Conservation (phyloP, 2,888 invertebrate species). For the Diaphora mendica region DNA sequence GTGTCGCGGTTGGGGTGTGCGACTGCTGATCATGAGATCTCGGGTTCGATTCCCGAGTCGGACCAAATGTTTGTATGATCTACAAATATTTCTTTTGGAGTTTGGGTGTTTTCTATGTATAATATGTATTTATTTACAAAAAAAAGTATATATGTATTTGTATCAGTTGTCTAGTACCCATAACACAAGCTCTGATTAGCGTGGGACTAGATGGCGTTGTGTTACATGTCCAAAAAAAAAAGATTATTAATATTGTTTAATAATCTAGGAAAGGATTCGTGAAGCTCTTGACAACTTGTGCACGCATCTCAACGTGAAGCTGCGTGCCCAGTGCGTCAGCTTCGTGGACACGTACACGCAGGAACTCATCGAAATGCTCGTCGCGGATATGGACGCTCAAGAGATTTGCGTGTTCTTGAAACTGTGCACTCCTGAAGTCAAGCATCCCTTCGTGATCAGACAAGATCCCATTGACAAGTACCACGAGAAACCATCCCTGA, state of each 20-base stretch:
- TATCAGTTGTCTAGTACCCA: no score
- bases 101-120: no score
- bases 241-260: background rate
- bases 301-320: conserved; percentile 87
- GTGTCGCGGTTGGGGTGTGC: no score
- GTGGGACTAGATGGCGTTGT: no score
- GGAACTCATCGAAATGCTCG: conserved; percentile 91
- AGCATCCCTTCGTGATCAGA: conserved; percentile 67
- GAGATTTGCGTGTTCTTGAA: conserved; percentile 93
- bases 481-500: conserved; percentile 71
- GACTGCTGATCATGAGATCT: no score
- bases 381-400: conserved; percentile 88
- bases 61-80: no score
- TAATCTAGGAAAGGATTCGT: conserved; percentile 88
- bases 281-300: conserved; percentile 90
- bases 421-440: conserved; percentile 87
- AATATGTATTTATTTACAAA: no score
- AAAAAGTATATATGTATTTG: no score
- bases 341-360: conserved; percentile 92
- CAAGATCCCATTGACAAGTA: conserved; percentile 67
- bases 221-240: no score
- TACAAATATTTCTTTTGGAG: no score
- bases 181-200: no score
- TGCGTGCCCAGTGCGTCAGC: conserved; percentile 89
- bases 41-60: no score